Evolutionary conservation across 2,888 invertebrate genomes (phyloP).

Genomic region (Silvanus unidentatus): DNA sequence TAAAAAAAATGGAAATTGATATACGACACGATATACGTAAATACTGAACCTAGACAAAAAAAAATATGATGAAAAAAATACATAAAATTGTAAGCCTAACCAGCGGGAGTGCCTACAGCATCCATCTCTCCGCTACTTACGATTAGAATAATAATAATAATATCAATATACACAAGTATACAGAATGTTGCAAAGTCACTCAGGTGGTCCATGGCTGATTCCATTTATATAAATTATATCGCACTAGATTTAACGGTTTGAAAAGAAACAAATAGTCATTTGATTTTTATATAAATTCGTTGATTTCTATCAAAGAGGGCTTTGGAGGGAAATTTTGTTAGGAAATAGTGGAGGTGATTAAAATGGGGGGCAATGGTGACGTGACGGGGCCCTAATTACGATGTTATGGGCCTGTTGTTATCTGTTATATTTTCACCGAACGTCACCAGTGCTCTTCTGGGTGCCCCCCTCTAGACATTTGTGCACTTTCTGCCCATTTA

Average conservation of each 20-base stretch:
- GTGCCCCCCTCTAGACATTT: conserved; percentile 1
- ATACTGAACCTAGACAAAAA: conserved; percentile 40
- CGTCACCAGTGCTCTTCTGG: conserved; percentile 8
- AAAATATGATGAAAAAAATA: conserved; percentile 18
- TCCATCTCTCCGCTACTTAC: conserved; percentile 16
- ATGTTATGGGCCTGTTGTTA: conserved; percentile 26
- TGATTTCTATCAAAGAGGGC: conserved; percentile 16
- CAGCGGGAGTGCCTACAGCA: conserved; percentile 12
- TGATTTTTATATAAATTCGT: conserved; percentile 6
- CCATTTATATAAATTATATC: conserved; percentile 17
- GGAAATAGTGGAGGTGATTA: conserved; percentile 4
- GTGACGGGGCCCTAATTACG: conserved; percentile 9
- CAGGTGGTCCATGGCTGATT: conserved; percentile 45
- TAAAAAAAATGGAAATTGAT: conserved; percentile 15
- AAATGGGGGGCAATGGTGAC: conserved; percentile 10
- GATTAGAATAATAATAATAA: conserved; percentile 32
- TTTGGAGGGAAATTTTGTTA: not conserved
- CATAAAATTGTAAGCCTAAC: conserved; percentile 7
- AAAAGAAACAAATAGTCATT: conserved; percentile 5
- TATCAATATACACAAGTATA: conserved; percentile 46
- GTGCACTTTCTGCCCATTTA: not conserved
- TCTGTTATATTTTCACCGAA: conserved; percentile 24
- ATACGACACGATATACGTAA: conserved; percentile 48
- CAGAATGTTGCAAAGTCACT: conserved; percentile 47
- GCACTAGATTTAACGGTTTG: conserved; percentile 8